Evolutionary conservation across 2,888 invertebrate species (phyloP), one percentile per base, ranked within the genome.

Genomic region (Mesorhabditis belari): DNA sequence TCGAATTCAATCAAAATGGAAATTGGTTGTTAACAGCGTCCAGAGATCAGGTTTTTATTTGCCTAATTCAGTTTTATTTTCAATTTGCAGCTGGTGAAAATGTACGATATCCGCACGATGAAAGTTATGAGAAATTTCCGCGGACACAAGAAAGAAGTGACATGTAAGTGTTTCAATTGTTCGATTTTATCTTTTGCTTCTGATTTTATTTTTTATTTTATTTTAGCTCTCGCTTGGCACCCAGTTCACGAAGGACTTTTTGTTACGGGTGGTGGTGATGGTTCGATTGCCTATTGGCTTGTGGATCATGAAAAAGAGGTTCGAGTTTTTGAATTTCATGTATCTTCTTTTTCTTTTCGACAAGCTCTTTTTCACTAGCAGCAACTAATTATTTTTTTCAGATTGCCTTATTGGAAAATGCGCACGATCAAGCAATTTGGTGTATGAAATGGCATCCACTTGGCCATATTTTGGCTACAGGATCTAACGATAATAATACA

Each of bases 1-100:
- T 96, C 26, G 91, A 93, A 83, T 99, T 98, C 96, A 99, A 99
- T 84, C 88, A 89, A 57, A 99, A 99, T 85, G 98, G 98, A 3
- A 96, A 98, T 83, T 98, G 98, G 98, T 85, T 99, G 58, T 57
- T 76, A 26, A 74, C 74, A 0, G 71, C 67, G n/a, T 69, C 69
- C 52, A 62, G 74, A 52, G 71, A 72, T 62, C 71, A 72, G 49
- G 49, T 60, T 23, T 35, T 9, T 9, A 9, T 35, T 35, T 35
- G 12, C n/a, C n/a, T 9, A n/a, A 35, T 35, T 35, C n/a, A 9
- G n/a, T n/a, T 9, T 9, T 17, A 35, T n/a, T n/a, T n/a, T 35
- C 44, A 17, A 17, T 35, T 35, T 35, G 12, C n/a, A 35, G 61
- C 60, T 98, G 68, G 86, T 98, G 51, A 99, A 99, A 83, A 83